Evolutionary conservation across 2,797 vertebrate species (phyloP).

Genomic region (Scarus forsteni): DNA sequence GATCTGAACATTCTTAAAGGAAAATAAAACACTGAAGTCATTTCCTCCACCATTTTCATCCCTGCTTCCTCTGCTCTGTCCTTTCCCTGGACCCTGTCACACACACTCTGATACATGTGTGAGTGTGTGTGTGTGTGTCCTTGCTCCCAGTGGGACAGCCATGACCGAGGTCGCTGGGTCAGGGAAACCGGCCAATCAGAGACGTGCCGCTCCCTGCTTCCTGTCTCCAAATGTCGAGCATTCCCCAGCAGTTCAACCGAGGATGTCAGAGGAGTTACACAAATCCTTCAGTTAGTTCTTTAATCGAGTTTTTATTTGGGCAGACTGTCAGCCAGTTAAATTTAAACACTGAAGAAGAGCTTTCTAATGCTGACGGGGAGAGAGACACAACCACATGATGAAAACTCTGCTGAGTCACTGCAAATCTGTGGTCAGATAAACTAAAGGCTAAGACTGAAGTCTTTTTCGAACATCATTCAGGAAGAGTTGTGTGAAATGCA

Average conservation of each 20-base stretch:
- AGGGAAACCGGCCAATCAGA: slow-evolving; percentile 59
- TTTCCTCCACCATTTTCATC: slow-evolving; percentile 3
- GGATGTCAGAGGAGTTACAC: slow-evolving; percentile 44
- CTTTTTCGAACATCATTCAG: no score
- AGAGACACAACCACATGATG: background rate
- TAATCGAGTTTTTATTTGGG: slow-evolving; percentile 40
- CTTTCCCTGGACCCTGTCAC: slow-evolving; percentile 25
- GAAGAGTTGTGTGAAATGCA: background rate
- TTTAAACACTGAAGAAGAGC: background rate
- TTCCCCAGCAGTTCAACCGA: slow-evolving; percentile 46
- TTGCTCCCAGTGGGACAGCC: slow-evolving; percentile 56
- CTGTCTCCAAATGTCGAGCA: slow-evolving; percentile 55
- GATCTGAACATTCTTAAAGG: background rate
- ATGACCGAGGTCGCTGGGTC: slow-evolving; percentile 60
- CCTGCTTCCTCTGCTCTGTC: slow-evolving; percentile 1
- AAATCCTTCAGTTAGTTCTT: slow-evolving; percentile 20
- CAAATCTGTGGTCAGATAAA: slow-evolving; percentile 3
- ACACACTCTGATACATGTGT: slow-evolving; percentile 12
- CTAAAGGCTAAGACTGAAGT: background rate
- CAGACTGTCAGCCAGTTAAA: background rate
- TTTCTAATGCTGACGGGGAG: background rate
- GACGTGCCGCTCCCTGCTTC: slow-evolving; percentile 69
- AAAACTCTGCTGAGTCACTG: background rate
- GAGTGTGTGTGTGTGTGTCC: slow-evolving; percentile 22
- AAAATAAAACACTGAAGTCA: background rate